Evolutionary conservation across 2,888 invertebrate species (phyloP).

Genomic region (Pegoplata infirma): DNA sequence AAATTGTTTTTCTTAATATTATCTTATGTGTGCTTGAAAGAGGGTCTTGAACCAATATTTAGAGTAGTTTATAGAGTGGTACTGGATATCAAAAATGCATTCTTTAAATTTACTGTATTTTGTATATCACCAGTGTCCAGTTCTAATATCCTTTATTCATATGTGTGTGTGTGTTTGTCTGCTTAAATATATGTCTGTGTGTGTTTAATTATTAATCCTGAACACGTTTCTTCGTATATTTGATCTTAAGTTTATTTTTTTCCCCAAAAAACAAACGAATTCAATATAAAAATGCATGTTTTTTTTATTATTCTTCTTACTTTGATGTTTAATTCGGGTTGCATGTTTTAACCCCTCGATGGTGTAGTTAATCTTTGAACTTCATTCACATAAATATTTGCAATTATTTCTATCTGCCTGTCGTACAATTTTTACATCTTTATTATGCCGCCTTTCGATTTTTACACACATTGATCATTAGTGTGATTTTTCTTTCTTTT

Average conservation of each 20-base stretch:
- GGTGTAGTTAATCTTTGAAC: slow-evolving; percentile 40
- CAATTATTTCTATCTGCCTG: slow-evolving; percentile 20
- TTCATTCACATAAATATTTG: slow-evolving; percentile 22
- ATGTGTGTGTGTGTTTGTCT: not conserved
- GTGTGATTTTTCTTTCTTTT: slow-evolving; percentile 15
- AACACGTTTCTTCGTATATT: slow-evolving; percentile 36
- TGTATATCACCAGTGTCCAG: not conserved
- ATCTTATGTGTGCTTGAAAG: too few relatives aligned
- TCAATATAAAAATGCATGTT: not conserved
- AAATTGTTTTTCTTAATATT: too few relatives aligned
- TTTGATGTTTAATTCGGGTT: slow-evolving; percentile 21
- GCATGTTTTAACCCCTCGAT: slow-evolving; percentile 18
- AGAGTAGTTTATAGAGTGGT: too few relatives aligned
- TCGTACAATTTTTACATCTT: not conserved
- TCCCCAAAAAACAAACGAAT: slow-evolving; percentile 4
- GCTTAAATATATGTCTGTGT: slow-evolving; percentile 1
- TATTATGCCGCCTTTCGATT: slow-evolving; percentile 14
- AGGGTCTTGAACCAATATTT: too few relatives aligned
- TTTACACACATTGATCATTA: slow-evolving; percentile 8
- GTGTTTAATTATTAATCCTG: slow-evolving; percentile 46
- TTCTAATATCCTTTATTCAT: not conserved
- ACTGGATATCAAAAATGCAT: too few relatives aligned
- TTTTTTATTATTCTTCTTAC: slow-evolving; percentile 3
- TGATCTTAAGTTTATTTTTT: slow-evolving; percentile 1
- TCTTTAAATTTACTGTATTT: too few relatives aligned